These are phyloP conservation scores for Drosophila cracens DNA, from an alignment of 2,888 invertebrate genomes.

Conservation along the genomic window DNA sequence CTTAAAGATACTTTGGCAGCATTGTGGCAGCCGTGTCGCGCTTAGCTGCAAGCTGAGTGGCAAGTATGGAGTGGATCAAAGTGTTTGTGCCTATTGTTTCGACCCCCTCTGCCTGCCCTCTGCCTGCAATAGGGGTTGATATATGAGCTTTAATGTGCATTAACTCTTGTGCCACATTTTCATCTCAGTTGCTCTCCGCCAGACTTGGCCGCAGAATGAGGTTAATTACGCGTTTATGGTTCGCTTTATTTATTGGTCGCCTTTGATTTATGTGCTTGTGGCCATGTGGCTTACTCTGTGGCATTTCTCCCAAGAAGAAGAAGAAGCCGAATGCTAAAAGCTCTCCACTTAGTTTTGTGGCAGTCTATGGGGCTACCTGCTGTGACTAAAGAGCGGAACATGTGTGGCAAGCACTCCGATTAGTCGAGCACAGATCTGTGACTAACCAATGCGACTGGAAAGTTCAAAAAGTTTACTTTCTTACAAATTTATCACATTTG, in stretches of 20 bases:
- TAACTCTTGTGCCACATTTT: constrained; percentile 63
- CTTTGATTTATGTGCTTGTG: constrained; percentile 65
- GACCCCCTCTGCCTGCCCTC: background rate
- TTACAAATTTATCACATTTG: background rate
- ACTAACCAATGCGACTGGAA: constrained; percentile 20
- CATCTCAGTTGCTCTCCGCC: constrained; percentile 24
- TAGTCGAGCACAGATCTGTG: constrained; percentile 18
- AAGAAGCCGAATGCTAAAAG: background rate
- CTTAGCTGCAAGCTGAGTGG: constrained; percentile 56
- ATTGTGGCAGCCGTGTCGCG: constrained; percentile 53
- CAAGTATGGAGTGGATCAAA: constrained; percentile 41
- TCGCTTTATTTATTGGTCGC: constrained; percentile 67
- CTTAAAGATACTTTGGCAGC: constrained; percentile 77
- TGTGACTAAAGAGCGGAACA: constrained; percentile 43
- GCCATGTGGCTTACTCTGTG: constrained; percentile 16
- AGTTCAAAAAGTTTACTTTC: constrained; percentile 16
- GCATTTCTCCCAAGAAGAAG: background rate
- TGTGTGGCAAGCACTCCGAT: constrained; percentile 26
- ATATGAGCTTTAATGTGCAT: constrained; percentile 76
- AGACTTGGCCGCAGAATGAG: constrained; percentile 48
- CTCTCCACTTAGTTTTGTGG: background rate
- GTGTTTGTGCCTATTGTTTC: constrained; percentile 63
- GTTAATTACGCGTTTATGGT: constrained; percentile 74
- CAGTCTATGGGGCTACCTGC: constrained; percentile 33
- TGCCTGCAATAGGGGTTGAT: constrained; percentile 59